These are phyloP conservation scores for Alaudala cheleensis DNA, from an alignment of 2,113 vertebrate species.

Conservation along the genomic window DNA sequence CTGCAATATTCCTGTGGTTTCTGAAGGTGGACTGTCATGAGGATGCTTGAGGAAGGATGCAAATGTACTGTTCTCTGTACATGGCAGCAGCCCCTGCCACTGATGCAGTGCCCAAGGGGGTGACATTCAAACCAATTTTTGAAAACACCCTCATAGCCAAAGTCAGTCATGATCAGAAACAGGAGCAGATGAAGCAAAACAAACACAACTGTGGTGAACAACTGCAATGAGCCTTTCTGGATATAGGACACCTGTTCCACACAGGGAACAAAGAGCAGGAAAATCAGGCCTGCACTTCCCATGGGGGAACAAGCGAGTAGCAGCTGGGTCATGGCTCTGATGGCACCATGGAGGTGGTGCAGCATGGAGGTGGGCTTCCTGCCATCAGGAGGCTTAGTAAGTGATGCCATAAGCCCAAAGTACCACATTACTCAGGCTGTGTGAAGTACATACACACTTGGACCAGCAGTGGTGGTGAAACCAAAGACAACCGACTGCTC, in stretches of 20 bases:
- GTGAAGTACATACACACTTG: not conserved
- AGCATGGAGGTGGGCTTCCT: not conserved
- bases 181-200: not conserved
- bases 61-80: not conserved
- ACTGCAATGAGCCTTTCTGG: not conserved
- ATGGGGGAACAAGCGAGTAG: fast-evolving
- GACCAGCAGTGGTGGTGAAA: not conserved
- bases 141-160: not conserved
- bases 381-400: not conserved
- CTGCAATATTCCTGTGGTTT: not conserved
- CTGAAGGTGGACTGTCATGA: not conserved
- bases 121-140: not conserved
- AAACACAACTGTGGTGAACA: not conserved
- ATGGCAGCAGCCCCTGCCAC: not conserved
- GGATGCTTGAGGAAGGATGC: not conserved
- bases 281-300: not conserved
- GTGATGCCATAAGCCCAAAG: not conserved
- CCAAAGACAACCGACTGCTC: not conserved
- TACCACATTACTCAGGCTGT: not conserved
- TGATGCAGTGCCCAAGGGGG: not conserved
- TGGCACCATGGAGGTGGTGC: not conserved
- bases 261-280: not conserved
- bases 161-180: not conserved
- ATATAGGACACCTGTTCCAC: not conserved
- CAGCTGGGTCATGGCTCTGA: not conserved